These are phyloP conservation scores for Agrilus cyanescens DNA, from an alignment of 2,888 invertebrate species.

Conservation along the genomic window DNA sequence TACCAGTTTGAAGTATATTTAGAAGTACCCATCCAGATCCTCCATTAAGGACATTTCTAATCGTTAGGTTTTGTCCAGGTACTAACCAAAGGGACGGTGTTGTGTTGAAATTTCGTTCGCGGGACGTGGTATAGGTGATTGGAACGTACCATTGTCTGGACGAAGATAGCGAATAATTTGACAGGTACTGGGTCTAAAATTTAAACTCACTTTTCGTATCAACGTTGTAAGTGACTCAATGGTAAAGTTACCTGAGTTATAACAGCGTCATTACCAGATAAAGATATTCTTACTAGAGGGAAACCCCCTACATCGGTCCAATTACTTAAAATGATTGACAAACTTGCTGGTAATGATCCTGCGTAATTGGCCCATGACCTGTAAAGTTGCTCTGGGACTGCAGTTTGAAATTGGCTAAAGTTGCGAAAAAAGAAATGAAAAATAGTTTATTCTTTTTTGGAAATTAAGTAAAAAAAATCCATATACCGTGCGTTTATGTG, in stretches of 20 bases:
- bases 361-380: slow-evolving; percentile 31
- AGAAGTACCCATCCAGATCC: slow-evolving; percentile 50
- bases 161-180: background rate
- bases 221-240: background rate
- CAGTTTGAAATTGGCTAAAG: slow-evolving; percentile 34
- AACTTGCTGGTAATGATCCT: slow-evolving; percentile 8
- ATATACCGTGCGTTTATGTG: slow-evolving; percentile 45
- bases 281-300: slow-evolving; percentile 42
- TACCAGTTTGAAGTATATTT: slow-evolving; percentile 57
- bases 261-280: slow-evolving; percentile 11
- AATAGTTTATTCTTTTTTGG: background rate
- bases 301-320: slow-evolving; percentile 52
- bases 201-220: slow-evolving; percentile 1
- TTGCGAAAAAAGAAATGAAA: background rate
- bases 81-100: background rate
- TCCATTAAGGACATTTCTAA: background rate
- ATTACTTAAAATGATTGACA: slow-evolving; percentile 38
- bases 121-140: slow-evolving; percentile 37
- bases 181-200: slow-evolving; percentile 17
- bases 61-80: background rate
- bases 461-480: background rate
- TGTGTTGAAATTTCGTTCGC: slow-evolving; percentile 20
- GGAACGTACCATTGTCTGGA: slow-evolving; percentile 35
- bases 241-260: slow-evolving; percentile 21
- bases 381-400: slow-evolving; percentile 41